phyloP scores from a whole-genome alignment of 2,113 vertebrate species.

The Hippolais icterina region DNA sequence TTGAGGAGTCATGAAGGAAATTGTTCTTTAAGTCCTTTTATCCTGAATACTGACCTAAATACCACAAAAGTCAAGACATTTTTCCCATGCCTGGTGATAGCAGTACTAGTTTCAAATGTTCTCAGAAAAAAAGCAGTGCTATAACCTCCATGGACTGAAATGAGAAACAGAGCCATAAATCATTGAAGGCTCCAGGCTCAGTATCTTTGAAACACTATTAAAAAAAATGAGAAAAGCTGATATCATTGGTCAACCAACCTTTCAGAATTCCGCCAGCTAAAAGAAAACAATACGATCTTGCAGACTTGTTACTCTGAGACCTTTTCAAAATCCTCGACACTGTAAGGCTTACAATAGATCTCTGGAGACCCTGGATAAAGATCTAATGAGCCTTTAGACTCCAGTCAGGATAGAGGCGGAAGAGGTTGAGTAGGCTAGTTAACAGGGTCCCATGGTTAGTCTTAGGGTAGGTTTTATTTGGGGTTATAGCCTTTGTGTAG shows the following conservation, averaged over 20 bases:
- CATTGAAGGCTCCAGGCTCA: not conserved
- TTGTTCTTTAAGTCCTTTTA: not conserved
- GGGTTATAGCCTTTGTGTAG: not conserved
- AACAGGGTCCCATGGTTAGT: not conserved
- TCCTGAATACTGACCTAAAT: not conserved
- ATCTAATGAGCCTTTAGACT: not conserved
- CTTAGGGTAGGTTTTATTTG: not conserved
- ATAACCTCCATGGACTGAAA: not conserved
- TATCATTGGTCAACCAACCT: not conserved
- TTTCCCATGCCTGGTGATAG: not conserved
- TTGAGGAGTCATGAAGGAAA: not conserved
- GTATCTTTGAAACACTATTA: not conserved
- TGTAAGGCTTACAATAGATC: not conserved
- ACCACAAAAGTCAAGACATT: not conserved
- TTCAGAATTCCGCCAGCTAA: not conserved
- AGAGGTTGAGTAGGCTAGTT: not conserved
- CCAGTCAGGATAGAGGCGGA: not conserved
- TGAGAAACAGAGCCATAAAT: not conserved
- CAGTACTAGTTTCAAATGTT: not conserved
- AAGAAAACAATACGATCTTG: not conserved
- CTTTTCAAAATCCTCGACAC: not conserved
- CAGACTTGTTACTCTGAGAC: not conserved
- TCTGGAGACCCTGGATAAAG: not conserved
- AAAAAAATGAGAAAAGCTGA: not conserved
- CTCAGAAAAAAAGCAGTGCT: not conserved